Evolutionary conservation across 2,888 invertebrate genomes (phyloP), one percentile per base, ranked within the genome.

Genomic region (Sarcophaga caerulescens): DNA sequence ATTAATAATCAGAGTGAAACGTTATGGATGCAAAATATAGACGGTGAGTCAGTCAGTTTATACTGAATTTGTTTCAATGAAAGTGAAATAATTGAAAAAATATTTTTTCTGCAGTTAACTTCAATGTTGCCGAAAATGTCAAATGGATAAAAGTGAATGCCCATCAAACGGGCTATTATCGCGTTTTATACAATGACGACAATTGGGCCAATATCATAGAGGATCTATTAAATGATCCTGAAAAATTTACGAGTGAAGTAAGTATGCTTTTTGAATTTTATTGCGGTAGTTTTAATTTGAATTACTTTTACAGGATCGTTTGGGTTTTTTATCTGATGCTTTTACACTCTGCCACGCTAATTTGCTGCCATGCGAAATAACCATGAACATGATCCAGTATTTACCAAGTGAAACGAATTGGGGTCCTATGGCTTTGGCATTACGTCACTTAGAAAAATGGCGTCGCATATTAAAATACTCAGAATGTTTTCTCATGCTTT

Each of bases 81-180:
- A 1, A 35, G 35, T 35, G 0, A 35, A 10, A 3, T 19, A 6
- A 35, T n/a, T 12, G 6, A 73, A 35, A 23, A 47, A 19, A 35
- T 12, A 75, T 21, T 35, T 45, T 52, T 35, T 66, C 2, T 35
- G 8, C 73, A 93, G 93, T 93, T 0, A 91, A 92, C 17, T 93
- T 93, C 76, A 92, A 93, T 88, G 89, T 93, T 66, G 90, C 92
- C 11, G 90, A 91, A 83, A 92, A 92, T 74, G 91, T 92, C 0
- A 93, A 93, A 88, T 93, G 93, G 93, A 92, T 93, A 35, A 93
- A 93, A 87, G 90, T 93, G 4, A 93, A 93, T 88, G 91, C 92
- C 17, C 90, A 91, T 11, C 93, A 93, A 86, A 92, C 90, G 19
- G 93, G 93, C 3, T 93, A 93, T 74, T 93, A 93, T 88, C 91